These are phyloP conservation scores for Hirundo rustica DNA, from an alignment of 2,797 vertebrate genomes.

Conservation along the genomic window DNA sequence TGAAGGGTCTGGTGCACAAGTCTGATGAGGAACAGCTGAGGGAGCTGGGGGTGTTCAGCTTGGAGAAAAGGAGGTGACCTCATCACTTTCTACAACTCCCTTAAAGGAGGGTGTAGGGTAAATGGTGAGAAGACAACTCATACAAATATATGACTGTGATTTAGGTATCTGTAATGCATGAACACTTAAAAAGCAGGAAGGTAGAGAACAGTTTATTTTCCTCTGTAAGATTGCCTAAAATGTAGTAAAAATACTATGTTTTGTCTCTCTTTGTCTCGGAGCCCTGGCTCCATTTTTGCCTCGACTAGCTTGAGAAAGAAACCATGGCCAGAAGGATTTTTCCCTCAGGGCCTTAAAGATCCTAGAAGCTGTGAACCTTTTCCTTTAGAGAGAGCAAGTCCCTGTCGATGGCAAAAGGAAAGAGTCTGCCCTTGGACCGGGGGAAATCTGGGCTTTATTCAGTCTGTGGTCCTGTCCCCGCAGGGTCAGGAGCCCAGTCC, in stretches of 20 bases:
- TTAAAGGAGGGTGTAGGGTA: fast-evolving
- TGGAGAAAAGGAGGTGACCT: background rate
- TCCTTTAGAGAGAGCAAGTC: too few species aligned
- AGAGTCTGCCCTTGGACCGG: too few species aligned
- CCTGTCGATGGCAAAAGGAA: too few species aligned
- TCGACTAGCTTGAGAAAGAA: too few species aligned
- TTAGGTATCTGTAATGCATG: background rate
- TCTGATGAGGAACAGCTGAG: background rate
- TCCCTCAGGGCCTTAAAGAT: too few species aligned
- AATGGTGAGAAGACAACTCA: background rate
- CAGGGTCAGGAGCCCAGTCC: too few species aligned
- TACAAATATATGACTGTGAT: background rate
- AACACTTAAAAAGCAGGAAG: background rate
- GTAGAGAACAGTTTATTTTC: background rate
- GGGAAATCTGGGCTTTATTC: too few species aligned
- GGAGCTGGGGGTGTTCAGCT: background rate
- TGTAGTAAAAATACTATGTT: background rate
- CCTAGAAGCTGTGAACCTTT: too few species aligned
- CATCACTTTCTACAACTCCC: fast-evolving
- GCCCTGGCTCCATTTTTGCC: too few species aligned
- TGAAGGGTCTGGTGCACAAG: background rate
- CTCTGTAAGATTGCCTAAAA: background rate
- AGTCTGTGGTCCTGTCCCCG: too few species aligned
- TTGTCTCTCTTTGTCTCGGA: too few species aligned
- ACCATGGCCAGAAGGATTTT: too few species aligned